These are phyloP conservation scores for Oscheius myriophilus DNA, from an alignment of 2,888 invertebrate species.

Conservation along the genomic window DNA sequence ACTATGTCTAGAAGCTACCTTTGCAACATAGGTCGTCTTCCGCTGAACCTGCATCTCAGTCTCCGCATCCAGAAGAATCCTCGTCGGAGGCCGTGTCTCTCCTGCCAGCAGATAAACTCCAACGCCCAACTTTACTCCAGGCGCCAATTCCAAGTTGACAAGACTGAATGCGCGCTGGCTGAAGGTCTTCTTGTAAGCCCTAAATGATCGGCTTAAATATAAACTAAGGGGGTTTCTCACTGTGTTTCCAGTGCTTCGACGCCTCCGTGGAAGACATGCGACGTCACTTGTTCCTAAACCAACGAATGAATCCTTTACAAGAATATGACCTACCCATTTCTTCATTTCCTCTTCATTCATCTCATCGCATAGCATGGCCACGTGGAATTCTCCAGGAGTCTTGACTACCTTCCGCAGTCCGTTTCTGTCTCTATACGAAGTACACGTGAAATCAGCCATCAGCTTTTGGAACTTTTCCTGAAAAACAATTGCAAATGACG, in stretches of 20 bases:
- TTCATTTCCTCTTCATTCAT: slow-evolving; percentile 12
- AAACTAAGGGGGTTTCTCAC: not conserved
- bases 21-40: slow-evolving; percentile 14
- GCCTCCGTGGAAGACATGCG: slow-evolving; percentile 18
- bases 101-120: slow-evolving; percentile 16
- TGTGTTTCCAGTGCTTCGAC: slow-evolving; percentile 22
- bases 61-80: slow-evolving; percentile 22
- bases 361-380: slow-evolving; percentile 10
- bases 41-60: slow-evolving; percentile 8
- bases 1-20: not conserved
- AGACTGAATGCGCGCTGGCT: slow-evolving; percentile 31
- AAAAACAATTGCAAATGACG: too few species aligned
- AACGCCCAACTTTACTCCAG: slow-evolving; percentile 21
- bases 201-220: not conserved
- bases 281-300: slow-evolving; percentile 3
- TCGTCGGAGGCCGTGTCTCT: slow-evolving; percentile 21
- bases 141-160: slow-evolving; percentile 25
- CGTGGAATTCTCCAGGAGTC: slow-evolving; percentile 32
- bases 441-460: slow-evolving; percentile 23
- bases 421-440: slow-evolving; percentile 20
- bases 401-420: slow-evolving; percentile 21
- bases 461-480: slow-evolving; percentile 23
- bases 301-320: not conserved
- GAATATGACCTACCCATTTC: slow-evolving; percentile 14
- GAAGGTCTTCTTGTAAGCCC: slow-evolving; percentile 30